Base-by-base conservation (phyloP, 2,888 invertebrate species). In the Spodoptera exigua region DNA sequence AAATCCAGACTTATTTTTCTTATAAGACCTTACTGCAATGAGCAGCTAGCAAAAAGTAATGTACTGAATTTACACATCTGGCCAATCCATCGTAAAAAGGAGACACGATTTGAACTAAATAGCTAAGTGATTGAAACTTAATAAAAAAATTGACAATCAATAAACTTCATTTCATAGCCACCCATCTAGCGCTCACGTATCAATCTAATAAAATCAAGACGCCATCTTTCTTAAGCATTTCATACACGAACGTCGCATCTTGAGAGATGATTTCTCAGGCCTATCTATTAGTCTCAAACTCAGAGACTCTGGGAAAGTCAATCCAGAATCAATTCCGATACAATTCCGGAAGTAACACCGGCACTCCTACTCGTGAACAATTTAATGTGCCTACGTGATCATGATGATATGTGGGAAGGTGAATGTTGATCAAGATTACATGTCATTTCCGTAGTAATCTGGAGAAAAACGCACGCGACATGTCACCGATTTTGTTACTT, bases 291-390 rank as follows among this genome's bases (percentile, higher is more conserved):
- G 18, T 27, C 35, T 46, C 14, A 13, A 9, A 51, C 13, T 35
- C 49, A 17, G 18, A 17, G 32, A 16, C 12, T 10, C 5, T 61
- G 41, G 41, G 48, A 71, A 54, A 63, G 36, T 40, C 45, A 55
- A 65, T 67, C 73, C 65, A 60, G 61, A 83, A 79, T 80, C 83
- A 78, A 83, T 83, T 84, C 72, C 70, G 61, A 76, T 76, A 75
- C 74, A 75, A 83, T 80, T 76, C 81, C 78, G 82, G 84, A 82
- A 83, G 74, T 75, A 69, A 61, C 53, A 62, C 37, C 40, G 40
- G 3, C 53, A 56, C 57, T 56, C 55, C 63, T 51, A 61, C 49
- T 46, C 46, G n/a, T n/a, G 48, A 57, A 68, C 56, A 52, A 39
- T 65, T 52, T 66, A 45, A 54, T 56, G 52, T 40, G 12, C 18